Evolutionary conservation across 1,140 invertebrate genomes (phyloP).

Genomic region (Aleiodes sp.): DNA sequence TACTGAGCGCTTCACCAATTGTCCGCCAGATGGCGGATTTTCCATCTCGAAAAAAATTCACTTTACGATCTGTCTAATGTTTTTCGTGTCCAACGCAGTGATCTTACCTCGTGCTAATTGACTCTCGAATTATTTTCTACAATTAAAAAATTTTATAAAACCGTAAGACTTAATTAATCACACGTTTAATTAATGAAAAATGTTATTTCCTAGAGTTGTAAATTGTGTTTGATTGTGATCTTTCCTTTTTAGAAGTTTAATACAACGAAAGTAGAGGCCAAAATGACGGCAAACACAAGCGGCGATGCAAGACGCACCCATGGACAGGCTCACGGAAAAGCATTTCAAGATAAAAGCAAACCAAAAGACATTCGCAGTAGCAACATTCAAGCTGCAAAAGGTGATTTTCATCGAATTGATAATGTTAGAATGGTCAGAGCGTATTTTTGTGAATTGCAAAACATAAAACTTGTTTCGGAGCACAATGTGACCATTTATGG

Average conservation of each 20-base stretch:
- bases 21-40: no score
- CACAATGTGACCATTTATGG: slow-evolving; percentile 43
- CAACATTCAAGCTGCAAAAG: slow-evolving; percentile 98
- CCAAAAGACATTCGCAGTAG: slow-evolving; percentile 92
- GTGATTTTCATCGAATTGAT: slow-evolving; percentile 66
- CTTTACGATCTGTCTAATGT: neutral
- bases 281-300: slow-evolving; percentile 55
- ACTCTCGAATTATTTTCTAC: neutral
- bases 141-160: slow-evolving; percentile 16
- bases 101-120: slow-evolving; percentile 3
- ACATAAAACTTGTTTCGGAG: neutral
- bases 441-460: neutral
- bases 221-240: neutral
- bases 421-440: neutral
- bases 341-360: slow-evolving; percentile 92
- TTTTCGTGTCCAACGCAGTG: neutral
- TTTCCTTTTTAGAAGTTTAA: neutral
- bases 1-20: neutral
- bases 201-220: neutral
- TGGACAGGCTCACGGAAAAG: slow-evolving; percentile 50
- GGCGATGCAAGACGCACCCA: slow-evolving; percentile 54
- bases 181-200: neutral
- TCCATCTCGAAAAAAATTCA: neutral
- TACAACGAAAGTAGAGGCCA: slow-evolving; percentile 21
- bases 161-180: no score